phyloP scores from a whole-genome alignment of 2,888 invertebrate species.

The Xanthorhoe spadicearia region DNA sequence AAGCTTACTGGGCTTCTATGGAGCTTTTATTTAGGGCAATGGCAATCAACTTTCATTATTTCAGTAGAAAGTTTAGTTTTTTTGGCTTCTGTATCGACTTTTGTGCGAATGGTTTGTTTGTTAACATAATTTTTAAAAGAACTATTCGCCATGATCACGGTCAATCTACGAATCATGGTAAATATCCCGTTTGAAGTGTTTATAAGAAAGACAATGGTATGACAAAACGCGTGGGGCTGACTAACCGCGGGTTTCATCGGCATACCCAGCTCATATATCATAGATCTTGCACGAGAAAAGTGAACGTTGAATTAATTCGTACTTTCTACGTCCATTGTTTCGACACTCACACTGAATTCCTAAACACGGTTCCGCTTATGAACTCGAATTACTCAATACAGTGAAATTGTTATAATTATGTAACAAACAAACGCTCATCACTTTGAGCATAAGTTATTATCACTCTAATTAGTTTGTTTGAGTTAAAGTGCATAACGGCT shows the following conservation, averaged over 20 bases:
- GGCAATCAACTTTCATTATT: slow-evolving; percentile 6
- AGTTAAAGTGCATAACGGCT: not conserved
- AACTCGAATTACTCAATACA: not conserved
- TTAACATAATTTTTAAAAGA: too few relatives aligned
- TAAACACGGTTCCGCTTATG: slow-evolving; percentile 1
- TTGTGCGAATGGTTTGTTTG: not conserved
- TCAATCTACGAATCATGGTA: too few relatives aligned
- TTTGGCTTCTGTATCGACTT: slow-evolving; percentile 4
- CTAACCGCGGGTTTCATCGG: too few relatives aligned
- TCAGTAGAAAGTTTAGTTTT: not conserved
- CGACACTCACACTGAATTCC: slow-evolving; percentile 1
- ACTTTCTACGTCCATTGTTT: slow-evolving; percentile 5
- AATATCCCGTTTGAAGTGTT: too few relatives aligned
- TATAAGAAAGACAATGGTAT: not conserved
- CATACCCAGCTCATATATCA: not conserved
- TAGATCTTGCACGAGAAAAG: slow-evolving; percentile 2
- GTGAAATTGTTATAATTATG: not conserved
- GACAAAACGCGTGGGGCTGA: too few relatives aligned
- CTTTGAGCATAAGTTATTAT: not conserved
- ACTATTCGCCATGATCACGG: too few relatives aligned
- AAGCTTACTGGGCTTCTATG: slow-evolving; percentile 9
- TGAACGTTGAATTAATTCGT: slow-evolving; percentile 45
- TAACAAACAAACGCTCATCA: not conserved
- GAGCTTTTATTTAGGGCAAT: slow-evolving; percentile 6
- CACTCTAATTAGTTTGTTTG: too few relatives aligned